Conservation (phyloP, 2,113 vertebrate genomes). For the Alectura lathami region DNA sequence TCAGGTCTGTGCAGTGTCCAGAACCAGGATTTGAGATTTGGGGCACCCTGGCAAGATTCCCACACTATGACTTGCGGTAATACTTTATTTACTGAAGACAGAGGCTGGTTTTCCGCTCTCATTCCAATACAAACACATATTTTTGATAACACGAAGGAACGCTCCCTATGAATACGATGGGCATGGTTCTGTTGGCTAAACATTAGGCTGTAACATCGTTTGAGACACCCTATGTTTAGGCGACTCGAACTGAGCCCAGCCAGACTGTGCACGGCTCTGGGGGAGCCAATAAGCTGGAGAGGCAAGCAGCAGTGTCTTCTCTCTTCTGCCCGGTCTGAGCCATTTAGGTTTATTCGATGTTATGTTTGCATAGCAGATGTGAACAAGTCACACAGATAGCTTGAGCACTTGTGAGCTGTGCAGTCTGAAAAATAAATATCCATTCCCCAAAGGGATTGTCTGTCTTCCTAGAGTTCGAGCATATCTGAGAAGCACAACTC, state of each 20-base stretch:
- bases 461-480: neutral
- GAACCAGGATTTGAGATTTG: neutral
- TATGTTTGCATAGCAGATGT: neutral
- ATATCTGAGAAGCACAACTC: neutral
- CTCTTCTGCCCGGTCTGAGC: neutral
- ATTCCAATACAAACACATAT: neutral
- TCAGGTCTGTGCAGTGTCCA: neutral
- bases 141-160: neutral
- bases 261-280: neutral
- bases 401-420: neutral
- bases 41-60: conserved; percentile 7
- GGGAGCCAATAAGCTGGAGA: neutral
- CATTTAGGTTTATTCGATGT: neutral
- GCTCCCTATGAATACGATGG: conserved; percentile 1
- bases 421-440: neutral
- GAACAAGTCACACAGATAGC: neutral
- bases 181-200: neutral
- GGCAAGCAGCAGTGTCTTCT: neutral
- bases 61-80: conserved; percentile 24
- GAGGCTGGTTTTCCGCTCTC: neutral
- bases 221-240: neutral
- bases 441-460: neutral
- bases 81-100: neutral
- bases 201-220: neutral
- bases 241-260: neutral